phyloP scores from a whole-genome alignment of 2,888 invertebrate species.

The Hypercompe scribonia region DNA sequence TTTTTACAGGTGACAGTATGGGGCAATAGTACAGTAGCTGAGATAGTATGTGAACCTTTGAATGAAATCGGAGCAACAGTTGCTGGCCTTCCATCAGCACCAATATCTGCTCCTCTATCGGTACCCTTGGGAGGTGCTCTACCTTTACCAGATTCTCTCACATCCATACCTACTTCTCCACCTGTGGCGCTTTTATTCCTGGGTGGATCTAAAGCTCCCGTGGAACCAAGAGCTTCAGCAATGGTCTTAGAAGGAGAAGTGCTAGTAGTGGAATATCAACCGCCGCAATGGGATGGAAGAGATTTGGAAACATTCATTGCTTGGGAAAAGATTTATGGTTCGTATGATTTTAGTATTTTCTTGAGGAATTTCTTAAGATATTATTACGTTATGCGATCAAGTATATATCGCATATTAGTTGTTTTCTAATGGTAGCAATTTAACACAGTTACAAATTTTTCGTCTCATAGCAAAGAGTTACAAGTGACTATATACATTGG shows the following conservation, averaged over 20 bases:
- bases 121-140: slow-evolving; percentile 69
- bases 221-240: slow-evolving; percentile 87
- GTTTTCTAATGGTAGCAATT: not conserved
- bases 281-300: slow-evolving; percentile 84
- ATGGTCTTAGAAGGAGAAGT: slow-evolving; percentile 88
- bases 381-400: too few species aligned
- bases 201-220: slow-evolving; percentile 88
- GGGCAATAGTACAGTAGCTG: slow-evolving; percentile 78
- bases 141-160: slow-evolving; percentile 62
- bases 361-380: too few species aligned
- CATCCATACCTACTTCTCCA: slow-evolving; percentile 62
- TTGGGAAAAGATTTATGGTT: slow-evolving; percentile 84
- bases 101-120: slow-evolving; percentile 69
- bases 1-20: slow-evolving; percentile 76
- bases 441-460: not conserved
- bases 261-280: slow-evolving; percentile 87
- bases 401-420: not conserved
- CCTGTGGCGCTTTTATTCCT: slow-evolving; percentile 84
- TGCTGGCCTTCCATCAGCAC: slow-evolving; percentile 75
- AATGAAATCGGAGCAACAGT: slow-evolving; percentile 78
- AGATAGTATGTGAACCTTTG: slow-evolving; percentile 78
- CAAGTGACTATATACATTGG: not conserved
- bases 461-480: not conserved
- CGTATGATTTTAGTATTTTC: slow-evolving; percentile 40
- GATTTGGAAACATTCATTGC: slow-evolving; percentile 81